Evolutionary conservation across 2,113 vertebrate genomes (phyloP).

Genomic region (Climacteris rufus): DNA sequence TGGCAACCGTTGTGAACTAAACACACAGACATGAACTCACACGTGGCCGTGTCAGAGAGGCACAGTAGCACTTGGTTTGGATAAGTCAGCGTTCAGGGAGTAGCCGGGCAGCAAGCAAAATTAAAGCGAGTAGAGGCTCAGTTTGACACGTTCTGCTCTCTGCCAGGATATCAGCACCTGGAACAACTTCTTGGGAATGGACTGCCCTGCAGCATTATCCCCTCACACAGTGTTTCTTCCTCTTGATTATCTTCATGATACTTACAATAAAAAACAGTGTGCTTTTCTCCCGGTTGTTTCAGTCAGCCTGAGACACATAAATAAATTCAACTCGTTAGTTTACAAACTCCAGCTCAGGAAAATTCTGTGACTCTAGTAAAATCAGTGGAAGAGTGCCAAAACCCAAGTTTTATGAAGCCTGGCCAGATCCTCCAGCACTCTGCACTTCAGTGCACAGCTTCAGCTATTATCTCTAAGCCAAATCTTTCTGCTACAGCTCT

Average conservation of each 20-base stretch:
- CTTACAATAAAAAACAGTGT: neutral
- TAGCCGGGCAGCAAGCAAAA: neutral
- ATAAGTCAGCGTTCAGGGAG: neutral
- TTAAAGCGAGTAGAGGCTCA: neutral
- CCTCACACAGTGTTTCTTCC: neutral
- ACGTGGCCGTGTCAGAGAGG: neutral
- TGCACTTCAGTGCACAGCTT: neutral
- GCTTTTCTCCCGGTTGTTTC: neutral
- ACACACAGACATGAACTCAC: neutral
- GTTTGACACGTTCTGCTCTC: neutral
- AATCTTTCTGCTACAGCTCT: neutral
- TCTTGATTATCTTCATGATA: neutral
- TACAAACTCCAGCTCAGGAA: neutral
- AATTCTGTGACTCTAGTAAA: neutral
- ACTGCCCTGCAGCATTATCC: neutral
- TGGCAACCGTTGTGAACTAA: accelerated
- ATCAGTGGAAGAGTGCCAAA: neutral
- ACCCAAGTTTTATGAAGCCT: neutral
- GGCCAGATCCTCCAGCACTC: neutral
- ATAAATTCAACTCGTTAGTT: neutral
- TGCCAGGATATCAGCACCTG: neutral
- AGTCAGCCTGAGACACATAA: neutral
- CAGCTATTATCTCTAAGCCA: neutral
- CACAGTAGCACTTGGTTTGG: neutral
- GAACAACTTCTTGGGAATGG: neutral